Evolutionary conservation across 2,888 invertebrate genomes (phyloP), one percentile per base, ranked within the genome.

Genomic region (Diarsia brunnea): DNA sequence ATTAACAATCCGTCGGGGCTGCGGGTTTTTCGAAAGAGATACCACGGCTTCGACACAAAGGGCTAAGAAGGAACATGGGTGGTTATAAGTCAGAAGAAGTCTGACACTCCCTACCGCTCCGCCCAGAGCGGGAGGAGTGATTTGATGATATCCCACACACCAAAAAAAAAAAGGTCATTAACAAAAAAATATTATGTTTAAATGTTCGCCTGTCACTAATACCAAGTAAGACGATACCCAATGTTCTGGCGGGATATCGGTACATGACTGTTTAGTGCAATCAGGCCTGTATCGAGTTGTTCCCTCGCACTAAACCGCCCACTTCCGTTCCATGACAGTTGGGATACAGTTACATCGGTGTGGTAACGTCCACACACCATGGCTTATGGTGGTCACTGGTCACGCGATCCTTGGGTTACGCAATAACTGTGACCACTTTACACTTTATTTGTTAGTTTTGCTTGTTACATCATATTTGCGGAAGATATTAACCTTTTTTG

Each of bases 311-410:
- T 69, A 81, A 74, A 75, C 78, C 87, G 87, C 88, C 88, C 88
- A 88, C 85, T 85, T 87, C 87, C 87, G 88, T 49, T 58, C 61
- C 67, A 70, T 78, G 76, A 73, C 85, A 85, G 81, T 84, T 79
- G 81, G 84, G 67, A 66, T 84, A 82, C 82, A 70, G 79, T 87
- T 87, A 84, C 83, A 80, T 66, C 31, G 61, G 60, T 72, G 75
- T 27, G 68, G 75, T 81, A 69, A 88, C 69, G 72, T 71, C 31
- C 71, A 71, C 63, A 69, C 64, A 63, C 74, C 47, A 63, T 77
- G 51, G 76, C 63, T 81, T 83, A 79, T 85, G 79, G 77, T 71
- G 51, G 68, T 73, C 79, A 73, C 58, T 70, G n/a, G 76, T 80
- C 86, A 84, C 84, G 84, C 84, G 68, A 84, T 73, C 61, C 64